A percentile compares a stretch with the other conserved stretches of the same genome.
phyloP scores from a whole-genome alignment of 2,797 vertebrate species.

The Intellagama lesueurii region DNA sequence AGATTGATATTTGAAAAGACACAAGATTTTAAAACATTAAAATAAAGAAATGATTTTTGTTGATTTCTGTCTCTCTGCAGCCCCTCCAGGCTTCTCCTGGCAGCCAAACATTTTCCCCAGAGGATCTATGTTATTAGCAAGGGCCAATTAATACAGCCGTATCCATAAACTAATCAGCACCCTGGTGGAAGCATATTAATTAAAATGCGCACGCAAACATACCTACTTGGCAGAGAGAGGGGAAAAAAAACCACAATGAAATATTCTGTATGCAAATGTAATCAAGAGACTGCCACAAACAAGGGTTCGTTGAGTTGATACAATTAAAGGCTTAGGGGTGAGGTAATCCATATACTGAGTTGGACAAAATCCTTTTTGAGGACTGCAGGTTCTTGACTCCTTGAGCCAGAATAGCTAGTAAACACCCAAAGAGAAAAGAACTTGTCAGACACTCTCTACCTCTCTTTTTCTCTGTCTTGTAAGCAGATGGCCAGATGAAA shows the following conservation, averaged over 20 bases:
- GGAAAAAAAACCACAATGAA: background rate
- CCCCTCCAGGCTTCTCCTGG: background rate
- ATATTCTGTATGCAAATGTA: constrained; percentile 53
- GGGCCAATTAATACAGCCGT: constrained; percentile 35
- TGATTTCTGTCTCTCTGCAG: too few relatives aligned
- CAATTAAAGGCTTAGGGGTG: background rate
- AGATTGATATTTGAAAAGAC: too few relatives aligned
- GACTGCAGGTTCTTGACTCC: too few relatives aligned
- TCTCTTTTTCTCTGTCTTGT: too few relatives aligned
- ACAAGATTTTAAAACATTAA: background rate
- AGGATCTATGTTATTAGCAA: constrained; percentile 33
- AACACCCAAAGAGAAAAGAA: too few relatives aligned
- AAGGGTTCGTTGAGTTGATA: background rate
- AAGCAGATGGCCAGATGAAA: too few relatives aligned
- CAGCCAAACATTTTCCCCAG: background rate
- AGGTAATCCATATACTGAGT: background rate
- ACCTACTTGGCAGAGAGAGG: background rate
- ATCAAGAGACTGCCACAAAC: constrained; percentile 35
- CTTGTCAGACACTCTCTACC: too few relatives aligned
- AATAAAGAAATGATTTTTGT: too few relatives aligned
- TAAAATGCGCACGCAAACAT: constrained; percentile 42
- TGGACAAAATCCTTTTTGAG: too few relatives aligned
- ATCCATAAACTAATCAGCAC: constrained; percentile 40
- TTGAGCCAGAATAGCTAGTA: too few relatives aligned
- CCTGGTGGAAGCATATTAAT: background rate